phyloP scores from a whole-genome alignment of 2,888 invertebrate species.

The Parasteatoda lunata region DNA sequence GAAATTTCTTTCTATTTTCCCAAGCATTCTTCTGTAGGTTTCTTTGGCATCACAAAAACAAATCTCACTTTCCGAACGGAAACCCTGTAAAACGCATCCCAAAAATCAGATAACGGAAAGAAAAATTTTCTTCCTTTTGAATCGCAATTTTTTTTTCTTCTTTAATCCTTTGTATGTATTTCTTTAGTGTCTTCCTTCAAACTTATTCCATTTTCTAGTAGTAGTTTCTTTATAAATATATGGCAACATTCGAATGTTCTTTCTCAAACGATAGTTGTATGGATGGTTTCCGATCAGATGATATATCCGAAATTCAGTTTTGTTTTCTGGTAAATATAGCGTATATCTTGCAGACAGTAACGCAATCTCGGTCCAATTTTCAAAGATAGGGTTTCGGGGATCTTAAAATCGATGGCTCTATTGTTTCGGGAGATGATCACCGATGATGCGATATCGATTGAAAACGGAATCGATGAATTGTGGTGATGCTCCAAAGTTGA shows the following conservation, averaged over 20 bases:
- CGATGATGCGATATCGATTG: constrained; percentile 66
- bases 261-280: constrained; percentile 1
- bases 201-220: constrained; percentile 56
- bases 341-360: constrained; percentile 64
- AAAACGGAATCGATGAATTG: constrained; percentile 58
- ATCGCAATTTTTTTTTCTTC: constrained; percentile 25
- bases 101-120: constrained; percentile 59
- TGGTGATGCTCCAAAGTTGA: constrained; percentile 41
- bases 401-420: constrained; percentile 64
- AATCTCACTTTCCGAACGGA: constrained; percentile 51
- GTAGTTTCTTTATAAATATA: constrained; percentile 50
- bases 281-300: constrained; percentile 29
- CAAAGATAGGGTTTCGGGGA: constrained; percentile 63
- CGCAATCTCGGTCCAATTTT: constrained; percentile 64
- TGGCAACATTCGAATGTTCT: constrained; percentile 15
- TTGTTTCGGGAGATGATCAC: constrained; percentile 65
- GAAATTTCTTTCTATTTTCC: constrained; percentile 40
- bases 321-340: constrained; percentile 52
- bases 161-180: constrained; percentile 28
- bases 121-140: constrained; percentile 32
- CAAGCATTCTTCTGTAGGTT: constrained; percentile 41
- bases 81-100: constrained; percentile 64
- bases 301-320: constrained; percentile 51
- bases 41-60: constrained; percentile 43
- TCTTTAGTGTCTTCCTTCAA: constrained; percentile 50